Evolutionary conservation across 2,113 vertebrate species (phyloP).

Genomic region (Alaudala cheleensis): DNA sequence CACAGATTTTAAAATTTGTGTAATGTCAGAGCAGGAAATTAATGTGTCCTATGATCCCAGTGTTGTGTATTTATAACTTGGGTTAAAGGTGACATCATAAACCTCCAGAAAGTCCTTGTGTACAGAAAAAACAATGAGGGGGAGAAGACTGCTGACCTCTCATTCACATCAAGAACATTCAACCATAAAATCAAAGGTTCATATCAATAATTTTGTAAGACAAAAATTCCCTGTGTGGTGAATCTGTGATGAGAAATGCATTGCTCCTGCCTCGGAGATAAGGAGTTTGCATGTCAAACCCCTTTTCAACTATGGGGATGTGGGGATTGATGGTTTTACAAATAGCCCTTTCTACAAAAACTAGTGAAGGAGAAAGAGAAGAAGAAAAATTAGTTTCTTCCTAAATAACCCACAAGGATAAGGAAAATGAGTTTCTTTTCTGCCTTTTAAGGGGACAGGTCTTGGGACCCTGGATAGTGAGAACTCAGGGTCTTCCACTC

Average conservation of each 20-base stretch:
- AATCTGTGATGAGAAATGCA: not conserved
- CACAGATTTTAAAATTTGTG: slow-evolving; percentile 4
- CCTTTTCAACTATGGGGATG: not conserved
- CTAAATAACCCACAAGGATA: not conserved
- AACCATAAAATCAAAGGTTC: slow-evolving; percentile 46
- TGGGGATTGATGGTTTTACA: not conserved
- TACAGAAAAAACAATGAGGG: slow-evolving; percentile 54
- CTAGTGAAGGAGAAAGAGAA: not conserved
- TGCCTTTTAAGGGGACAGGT: not conserved
- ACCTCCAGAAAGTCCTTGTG: slow-evolving; percentile 51
- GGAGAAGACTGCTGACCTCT: slow-evolving; percentile 47
- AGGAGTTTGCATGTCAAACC: not conserved
- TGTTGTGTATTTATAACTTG: slow-evolving; percentile 44
- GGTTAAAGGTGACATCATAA: slow-evolving; percentile 57
- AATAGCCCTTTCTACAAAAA: not conserved
- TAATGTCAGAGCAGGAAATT: slow-evolving; percentile 46
- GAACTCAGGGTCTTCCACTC: not conserved
- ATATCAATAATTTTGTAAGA: slow-evolving; percentile 8
- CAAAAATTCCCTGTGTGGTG: not conserved
- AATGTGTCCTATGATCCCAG: slow-evolving; percentile 32
- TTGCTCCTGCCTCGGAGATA: not conserved
- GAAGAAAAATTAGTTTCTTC: not conserved
- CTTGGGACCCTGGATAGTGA: not conserved
- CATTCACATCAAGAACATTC: slow-evolving; percentile 39
- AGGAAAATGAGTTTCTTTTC: not conserved